These are phyloP conservation scores for Athene cunicularia DNA, from an alignment of 2,113 vertebrate genomes.

Conservation along the genomic window DNA sequence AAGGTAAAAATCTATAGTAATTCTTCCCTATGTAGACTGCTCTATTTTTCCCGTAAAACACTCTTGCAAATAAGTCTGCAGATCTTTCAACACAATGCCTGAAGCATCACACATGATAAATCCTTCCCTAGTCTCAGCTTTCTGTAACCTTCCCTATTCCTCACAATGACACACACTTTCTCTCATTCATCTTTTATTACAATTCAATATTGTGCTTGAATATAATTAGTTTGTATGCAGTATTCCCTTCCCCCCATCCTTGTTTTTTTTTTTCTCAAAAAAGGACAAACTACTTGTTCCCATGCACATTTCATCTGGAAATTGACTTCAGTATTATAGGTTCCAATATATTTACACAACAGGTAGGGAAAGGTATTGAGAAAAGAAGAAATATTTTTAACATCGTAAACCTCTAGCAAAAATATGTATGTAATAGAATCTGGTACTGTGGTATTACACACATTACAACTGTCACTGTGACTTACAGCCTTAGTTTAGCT, in stretches of 20 bases:
- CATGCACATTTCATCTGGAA: slow-evolving; percentile 79
- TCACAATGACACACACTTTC: slow-evolving; percentile 81
- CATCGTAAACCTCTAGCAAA: slow-evolving; percentile 84
- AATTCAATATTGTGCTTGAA: slow-evolving; percentile 84
- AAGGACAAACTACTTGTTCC: slow-evolving; percentile 71
- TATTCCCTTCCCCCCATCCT: neutral
- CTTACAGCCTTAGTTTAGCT: slow-evolving; percentile 86
- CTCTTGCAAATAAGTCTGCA: slow-evolving; percentile 80
- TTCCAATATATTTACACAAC: slow-evolving; percentile 83
- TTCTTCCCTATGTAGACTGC: slow-evolving; percentile 72
- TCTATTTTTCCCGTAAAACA: slow-evolving; percentile 78
- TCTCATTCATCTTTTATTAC: slow-evolving; percentile 86
- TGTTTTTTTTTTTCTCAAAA: slow-evolving; percentile 5
- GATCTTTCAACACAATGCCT: slow-evolving; percentile 79
- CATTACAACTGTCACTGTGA: slow-evolving; percentile 85
- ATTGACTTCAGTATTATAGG: slow-evolving; percentile 78
- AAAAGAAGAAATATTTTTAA: slow-evolving; percentile 83
- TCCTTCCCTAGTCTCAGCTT: slow-evolving; percentile 78
- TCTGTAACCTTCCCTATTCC: slow-evolving; percentile 80
- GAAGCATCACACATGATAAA: slow-evolving; percentile 79
- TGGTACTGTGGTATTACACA: slow-evolving; percentile 83
- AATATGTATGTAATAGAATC: slow-evolving; percentile 87
- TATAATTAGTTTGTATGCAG: slow-evolving; percentile 75
- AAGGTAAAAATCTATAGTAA: slow-evolving; percentile 78
- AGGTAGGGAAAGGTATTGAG: slow-evolving; percentile 78